Base-by-base conservation (phyloP, 2,888 invertebrate genomes). In the Ariolimax columbianus region DNA sequence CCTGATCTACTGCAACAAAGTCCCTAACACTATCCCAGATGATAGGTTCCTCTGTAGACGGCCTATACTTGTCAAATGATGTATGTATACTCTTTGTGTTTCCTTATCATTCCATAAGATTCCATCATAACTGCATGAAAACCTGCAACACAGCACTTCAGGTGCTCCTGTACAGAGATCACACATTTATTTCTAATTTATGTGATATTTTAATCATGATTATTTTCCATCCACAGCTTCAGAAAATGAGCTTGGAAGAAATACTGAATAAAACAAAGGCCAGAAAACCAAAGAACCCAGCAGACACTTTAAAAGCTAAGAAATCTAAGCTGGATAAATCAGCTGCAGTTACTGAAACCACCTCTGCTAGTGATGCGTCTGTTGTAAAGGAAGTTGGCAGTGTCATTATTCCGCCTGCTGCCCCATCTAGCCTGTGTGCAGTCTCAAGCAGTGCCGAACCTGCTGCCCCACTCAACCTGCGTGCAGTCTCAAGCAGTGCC, bases 281-380 rank as follows among this genome's bases (percentile, higher is more conserved):
- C 38, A 68, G 63, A 26, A 80, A 80, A 68, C 47, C 68, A 23
- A 68, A 80, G 23, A 68, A 80, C 17, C 43, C 80, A 55, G n/a
- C 66, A 66, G 68, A 80, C n/a, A 0, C 33, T 47, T 3, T 23
- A 11, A 80, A 80, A 55, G 38, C 30, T 0, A 80, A 68, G 80
- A 80, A 80, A 47, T 23, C 33, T 30, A 77, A 36, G 11, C 0
- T 40, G 26, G 36, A 36, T 14, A 59, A 7, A 26, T 23, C 55
- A 59, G 38, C 26, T 11, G 33, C n/a, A 4, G 47, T 3, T 14
- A 38, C 79, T n/a, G 79, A 43, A 66, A 33, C 47, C 23, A 79
- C 43, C 43, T 19, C 30, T 23, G 33, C 30, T 19, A 79, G 47
- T 43, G 68, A 79, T 3, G 30, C 77, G 63, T n/a, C 38, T 38